Conservation (phyloP, 2,113 vertebrate species). For the Burhinus oedicnemus region DNA sequence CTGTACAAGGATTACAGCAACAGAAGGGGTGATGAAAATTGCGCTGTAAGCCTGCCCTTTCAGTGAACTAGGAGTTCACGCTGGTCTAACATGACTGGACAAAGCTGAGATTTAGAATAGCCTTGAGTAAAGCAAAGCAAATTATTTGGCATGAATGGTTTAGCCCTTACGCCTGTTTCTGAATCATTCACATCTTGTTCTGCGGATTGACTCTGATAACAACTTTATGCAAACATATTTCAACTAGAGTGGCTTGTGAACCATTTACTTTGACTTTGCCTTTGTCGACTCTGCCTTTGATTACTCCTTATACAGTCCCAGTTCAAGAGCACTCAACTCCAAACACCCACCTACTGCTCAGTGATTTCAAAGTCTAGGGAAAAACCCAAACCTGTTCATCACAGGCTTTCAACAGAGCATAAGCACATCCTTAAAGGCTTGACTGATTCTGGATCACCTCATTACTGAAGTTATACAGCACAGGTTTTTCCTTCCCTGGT, state of each 20-base stretch:
- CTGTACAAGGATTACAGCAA: background rate
- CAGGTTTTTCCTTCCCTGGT: background rate
- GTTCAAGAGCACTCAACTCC: background rate
- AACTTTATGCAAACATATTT: conserved; percentile 16
- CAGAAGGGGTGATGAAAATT: background rate
- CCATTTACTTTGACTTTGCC: background rate
- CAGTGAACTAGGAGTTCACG: background rate
- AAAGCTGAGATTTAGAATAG: conserved; percentile 21
- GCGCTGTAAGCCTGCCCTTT: background rate
- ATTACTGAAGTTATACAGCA: background rate
- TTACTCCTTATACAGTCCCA: background rate
- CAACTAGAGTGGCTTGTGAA: background rate
- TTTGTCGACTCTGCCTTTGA: conserved; percentile 6
- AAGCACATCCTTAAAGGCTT: background rate
- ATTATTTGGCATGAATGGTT: background rate
- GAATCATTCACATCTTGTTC: conserved; percentile 9
- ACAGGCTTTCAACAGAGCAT: background rate
- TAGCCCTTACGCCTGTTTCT: background rate
- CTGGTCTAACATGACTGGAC: background rate
- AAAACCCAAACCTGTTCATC: background rate
- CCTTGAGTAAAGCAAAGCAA: conserved; percentile 2
- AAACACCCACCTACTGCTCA: background rate
- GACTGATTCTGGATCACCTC: conserved; percentile 12
- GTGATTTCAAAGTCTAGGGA: conserved; percentile 8
- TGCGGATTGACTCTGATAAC: background rate